phyloP scores from a whole-genome alignment of 1,140 invertebrate species.

The Drosophila tristis region DNA sequence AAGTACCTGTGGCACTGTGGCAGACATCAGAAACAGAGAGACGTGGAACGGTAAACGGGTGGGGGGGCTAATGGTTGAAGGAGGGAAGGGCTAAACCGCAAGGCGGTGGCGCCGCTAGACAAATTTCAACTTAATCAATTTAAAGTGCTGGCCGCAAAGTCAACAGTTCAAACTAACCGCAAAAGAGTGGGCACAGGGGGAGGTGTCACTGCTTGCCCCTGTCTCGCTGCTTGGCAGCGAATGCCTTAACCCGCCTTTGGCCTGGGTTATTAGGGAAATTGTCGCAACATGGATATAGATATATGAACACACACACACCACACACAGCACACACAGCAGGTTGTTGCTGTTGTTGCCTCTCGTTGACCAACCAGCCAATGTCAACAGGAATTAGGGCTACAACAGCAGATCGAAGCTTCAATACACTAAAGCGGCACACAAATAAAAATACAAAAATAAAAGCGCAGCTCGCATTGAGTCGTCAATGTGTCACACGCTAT shows the following conservation, averaged over 20 bases:
- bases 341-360: slow-evolving; percentile 31
- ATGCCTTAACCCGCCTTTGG: neutral
- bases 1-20: slow-evolving; percentile 46
- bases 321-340: slow-evolving; percentile 66
- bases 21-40: neutral
- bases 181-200: slow-evolving; percentile 16
- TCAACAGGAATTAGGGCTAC: too few relatives aligned
- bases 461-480: too few relatives aligned
- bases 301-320: slow-evolving; percentile 14
- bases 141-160: slow-evolving; percentile 79
- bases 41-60: neutral
- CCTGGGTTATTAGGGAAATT: slow-evolving; percentile 74
- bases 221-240: too few relatives aligned
- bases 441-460: too few relatives aligned
- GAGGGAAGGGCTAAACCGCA: slow-evolving; percentile 35
- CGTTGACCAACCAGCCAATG: slow-evolving; percentile 60
- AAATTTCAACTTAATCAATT: slow-evolving; percentile 81
- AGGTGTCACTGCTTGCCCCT: too few relatives aligned
- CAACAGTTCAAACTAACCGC: slow-evolving; percentile 81
- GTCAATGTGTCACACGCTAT: too few relatives aligned
- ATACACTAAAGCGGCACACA: too few relatives aligned
- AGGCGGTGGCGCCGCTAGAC: slow-evolving; percentile 62
- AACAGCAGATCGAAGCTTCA: too few relatives aligned
- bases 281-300: slow-evolving; percentile 55
- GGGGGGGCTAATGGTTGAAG: neutral